Evolutionary conservation across 2,113 vertebrate species (phyloP).

Genomic region (Hemicordylus capensis): DNA sequence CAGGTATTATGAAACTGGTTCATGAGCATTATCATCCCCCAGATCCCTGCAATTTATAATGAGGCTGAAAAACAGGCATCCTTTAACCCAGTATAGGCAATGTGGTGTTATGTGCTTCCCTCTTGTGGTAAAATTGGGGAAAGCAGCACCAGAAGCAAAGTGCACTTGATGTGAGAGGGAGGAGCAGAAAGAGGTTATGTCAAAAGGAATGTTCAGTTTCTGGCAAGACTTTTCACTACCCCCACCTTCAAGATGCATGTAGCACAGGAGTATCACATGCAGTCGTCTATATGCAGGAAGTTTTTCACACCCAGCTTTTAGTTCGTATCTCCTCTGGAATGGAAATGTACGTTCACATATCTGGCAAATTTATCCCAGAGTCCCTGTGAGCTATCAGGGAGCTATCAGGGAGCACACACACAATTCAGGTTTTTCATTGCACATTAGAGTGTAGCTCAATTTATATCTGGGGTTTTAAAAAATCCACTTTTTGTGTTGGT

Average conservation of each 20-base stretch:
- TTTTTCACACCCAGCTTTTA: too few species aligned
- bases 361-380: too few species aligned
- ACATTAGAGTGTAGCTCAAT: too few species aligned
- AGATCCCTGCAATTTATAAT: neutral
- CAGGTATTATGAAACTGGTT: neutral
- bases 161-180: neutral
- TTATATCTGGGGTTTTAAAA: too few species aligned
- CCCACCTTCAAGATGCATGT: neutral
- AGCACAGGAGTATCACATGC: neutral
- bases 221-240: neutral
- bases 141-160: neutral
- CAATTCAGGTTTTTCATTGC: too few species aligned
- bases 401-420: too few species aligned
- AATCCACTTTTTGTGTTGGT: too few species aligned
- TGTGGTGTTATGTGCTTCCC: neutral
- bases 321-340: too few species aligned
- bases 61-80: neutral
- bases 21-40: neutral
- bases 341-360: too few species aligned
- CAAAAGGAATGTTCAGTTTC: neutral
- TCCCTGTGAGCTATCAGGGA: too few species aligned
- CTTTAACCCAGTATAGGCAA: neutral
- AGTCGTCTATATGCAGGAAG: too few species aligned
- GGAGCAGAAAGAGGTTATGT: neutral
- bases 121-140: slow-evolving; percentile 19